These are phyloP conservation scores for Cosmopolites sordidus DNA, from an alignment of 2,888 invertebrate genomes.

Conservation along the genomic window DNA sequence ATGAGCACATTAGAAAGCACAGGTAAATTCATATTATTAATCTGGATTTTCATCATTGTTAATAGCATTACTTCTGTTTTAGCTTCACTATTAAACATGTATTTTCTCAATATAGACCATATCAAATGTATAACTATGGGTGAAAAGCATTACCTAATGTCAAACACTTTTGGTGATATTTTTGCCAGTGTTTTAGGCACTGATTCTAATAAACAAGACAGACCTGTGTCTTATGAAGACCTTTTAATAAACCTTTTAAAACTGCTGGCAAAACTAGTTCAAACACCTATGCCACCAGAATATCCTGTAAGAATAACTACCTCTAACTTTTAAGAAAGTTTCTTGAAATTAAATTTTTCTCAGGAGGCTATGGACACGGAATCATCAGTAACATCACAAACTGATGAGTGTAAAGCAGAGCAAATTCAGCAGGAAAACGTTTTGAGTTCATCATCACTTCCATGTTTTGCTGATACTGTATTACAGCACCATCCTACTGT, in stretches of 20 bases:
- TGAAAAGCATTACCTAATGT: conserved; percentile 51
- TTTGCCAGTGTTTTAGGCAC: conserved; percentile 70
- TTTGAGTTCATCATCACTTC: conserved; percentile 44
- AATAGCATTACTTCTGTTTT: too few relatives aligned
- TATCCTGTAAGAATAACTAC: conserved; percentile 33
- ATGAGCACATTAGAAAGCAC: conserved; percentile 71
- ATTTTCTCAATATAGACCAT: conserved; percentile 54
- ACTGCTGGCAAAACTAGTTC: conserved; percentile 57
- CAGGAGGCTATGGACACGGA: conserved; percentile 49
- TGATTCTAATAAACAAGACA: conserved; percentile 58
- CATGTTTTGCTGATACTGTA: conserved; percentile 74
- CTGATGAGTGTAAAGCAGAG: conserved; percentile 81
- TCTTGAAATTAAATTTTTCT: conserved; percentile 14
- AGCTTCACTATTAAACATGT: conserved; percentile 50
- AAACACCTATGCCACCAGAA: conserved; percentile 56
- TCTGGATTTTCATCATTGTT: neutral
- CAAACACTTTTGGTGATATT: conserved; percentile 66
- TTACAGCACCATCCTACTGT: conserved; percentile 73
- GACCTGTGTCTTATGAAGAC: conserved; percentile 67
- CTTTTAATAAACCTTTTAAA: conserved; percentile 68
- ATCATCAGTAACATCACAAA: conserved; percentile 56
- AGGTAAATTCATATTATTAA: conserved; percentile 48
- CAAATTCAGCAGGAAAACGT: conserved; percentile 49
- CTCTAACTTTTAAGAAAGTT: neutral
- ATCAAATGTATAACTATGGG: conserved; percentile 54